phyloP scores from a whole-genome alignment of 2,888 invertebrate genomes.

The Hofmannophila pseudospretella region DNA sequence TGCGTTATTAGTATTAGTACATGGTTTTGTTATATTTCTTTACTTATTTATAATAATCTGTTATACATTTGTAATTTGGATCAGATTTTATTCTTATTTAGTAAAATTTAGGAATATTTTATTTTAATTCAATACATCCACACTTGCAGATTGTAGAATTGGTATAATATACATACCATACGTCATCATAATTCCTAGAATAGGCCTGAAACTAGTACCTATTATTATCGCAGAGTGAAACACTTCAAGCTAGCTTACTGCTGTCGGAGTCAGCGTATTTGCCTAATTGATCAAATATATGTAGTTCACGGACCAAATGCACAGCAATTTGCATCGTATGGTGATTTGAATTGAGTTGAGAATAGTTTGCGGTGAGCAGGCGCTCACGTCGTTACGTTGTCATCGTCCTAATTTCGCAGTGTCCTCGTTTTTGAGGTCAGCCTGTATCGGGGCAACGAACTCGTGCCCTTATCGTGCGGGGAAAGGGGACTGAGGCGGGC shows the following conservation, averaged over 20 bases:
- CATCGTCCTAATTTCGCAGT: conserved; percentile 80
- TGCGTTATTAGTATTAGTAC: too few relatives aligned
- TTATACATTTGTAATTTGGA: too few relatives aligned
- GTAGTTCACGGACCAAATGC: conserved; percentile 48
- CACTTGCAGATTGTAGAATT: too few relatives aligned
- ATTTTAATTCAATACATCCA: too few relatives aligned
- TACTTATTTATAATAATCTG: too few relatives aligned
- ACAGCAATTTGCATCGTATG: conserved; percentile 35
- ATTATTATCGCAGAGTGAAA: conserved; percentile 61
- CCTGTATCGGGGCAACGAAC: conserved; percentile 78
- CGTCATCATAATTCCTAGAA: conserved; percentile 30
- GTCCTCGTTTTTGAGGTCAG: conserved; percentile 86
- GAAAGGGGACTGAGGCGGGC: conserved; percentile 38
- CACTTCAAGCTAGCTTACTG: conserved; percentile 63
- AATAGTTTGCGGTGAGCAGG: conserved; percentile 43
- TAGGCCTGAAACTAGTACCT: conserved; percentile 36
- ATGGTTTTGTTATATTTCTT: too few relatives aligned
- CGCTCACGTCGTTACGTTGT: conserved; percentile 73
- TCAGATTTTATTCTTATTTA: too few relatives aligned
- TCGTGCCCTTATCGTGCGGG: conserved; percentile 74
- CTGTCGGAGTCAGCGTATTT: conserved; percentile 73
- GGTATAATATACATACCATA: background rate
- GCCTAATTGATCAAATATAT: conserved; percentile 76
- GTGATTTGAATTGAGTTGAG: conserved; percentile 32
- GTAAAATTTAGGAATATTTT: too few relatives aligned